Percentiles rank a stretch among this genome's conserved stretches.
These are phyloP conservation scores for Ambastaia sidthimunki DNA, from an alignment of 2,797 vertebrate genomes.

Conservation along the genomic window DNA sequence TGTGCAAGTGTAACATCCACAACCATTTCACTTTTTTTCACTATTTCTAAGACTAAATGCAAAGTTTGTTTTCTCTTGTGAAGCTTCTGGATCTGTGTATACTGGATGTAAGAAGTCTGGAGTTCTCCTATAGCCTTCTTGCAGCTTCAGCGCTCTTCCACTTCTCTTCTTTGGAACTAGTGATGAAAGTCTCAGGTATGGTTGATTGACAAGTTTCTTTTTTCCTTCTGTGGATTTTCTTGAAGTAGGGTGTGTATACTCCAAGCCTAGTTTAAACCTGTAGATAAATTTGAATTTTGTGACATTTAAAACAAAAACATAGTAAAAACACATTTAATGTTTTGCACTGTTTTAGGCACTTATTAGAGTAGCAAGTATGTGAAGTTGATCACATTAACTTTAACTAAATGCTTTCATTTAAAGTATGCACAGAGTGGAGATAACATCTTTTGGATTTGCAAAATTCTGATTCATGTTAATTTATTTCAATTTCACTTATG, in stretches of 20 bases:
- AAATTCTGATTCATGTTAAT: neutral
- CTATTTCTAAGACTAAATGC: neutral
- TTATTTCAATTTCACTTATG: neutral
- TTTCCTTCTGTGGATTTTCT: neutral
- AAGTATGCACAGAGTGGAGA: neutral
- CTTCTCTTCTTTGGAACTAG: conserved; percentile 90
- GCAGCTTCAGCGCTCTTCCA: conserved; percentile 95
- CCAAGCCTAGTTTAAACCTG: neutral
- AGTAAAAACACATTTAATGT: neutral
- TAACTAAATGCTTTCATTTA: neutral
- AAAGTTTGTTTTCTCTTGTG: neutral
- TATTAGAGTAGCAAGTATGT: neutral
- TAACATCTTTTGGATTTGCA: no score
- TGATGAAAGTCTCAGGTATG: conserved; percentile 92
- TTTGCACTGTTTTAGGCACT: neutral
- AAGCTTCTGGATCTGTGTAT: conserved; percentile 92
- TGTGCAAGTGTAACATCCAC: neutral
- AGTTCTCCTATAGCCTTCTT: conserved; percentile 88
- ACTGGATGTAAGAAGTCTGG: conserved; percentile 88
- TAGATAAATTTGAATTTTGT: neutral
- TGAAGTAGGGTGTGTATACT: neutral
- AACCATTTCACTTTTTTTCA: neutral
- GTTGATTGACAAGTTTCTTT: neutral
- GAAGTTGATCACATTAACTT: neutral
- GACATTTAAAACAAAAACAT: neutral